Evolutionary conservation across 2,113 vertebrate genomes (phyloP).

Genomic region (Onychostoma macrolepis): DNA sequence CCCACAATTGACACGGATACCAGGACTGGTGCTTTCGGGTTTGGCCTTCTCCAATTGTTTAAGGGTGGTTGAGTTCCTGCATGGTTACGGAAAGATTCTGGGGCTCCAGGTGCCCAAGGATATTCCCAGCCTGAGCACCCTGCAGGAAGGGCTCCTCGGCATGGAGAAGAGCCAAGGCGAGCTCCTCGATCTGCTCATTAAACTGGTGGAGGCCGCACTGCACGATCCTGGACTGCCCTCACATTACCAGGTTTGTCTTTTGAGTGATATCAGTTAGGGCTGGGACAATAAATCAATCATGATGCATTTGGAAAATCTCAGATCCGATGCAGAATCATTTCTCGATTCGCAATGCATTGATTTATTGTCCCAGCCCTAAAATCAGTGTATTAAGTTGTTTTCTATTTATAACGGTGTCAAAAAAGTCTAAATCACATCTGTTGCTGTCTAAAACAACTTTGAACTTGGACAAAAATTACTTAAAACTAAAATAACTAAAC

Average conservation of each 20-base stretch:
- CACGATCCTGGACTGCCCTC: conserved; percentile 88
- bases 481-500: not conserved
- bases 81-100: conserved; percentile 89
- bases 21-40: conserved; percentile 86
- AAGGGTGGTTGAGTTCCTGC: conserved; percentile 89
- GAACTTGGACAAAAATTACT: too few relatives aligned
- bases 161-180: conserved; percentile 81
- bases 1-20: conserved; percentile 85
- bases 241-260: conserved; percentile 83
- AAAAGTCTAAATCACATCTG: too few relatives aligned
- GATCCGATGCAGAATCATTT: too few relatives aligned
- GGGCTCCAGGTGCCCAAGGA: conserved; percentile 87
- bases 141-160: conserved; percentile 93
- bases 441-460: too few relatives aligned
- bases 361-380: too few relatives aligned
- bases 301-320: too few relatives aligned
- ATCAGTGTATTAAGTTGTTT: too few relatives aligned
- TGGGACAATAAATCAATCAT: too few relatives aligned
- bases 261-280: not conserved
- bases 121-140: conserved; percentile 83
- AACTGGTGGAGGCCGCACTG: conserved; percentile 84
- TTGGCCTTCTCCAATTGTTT: conserved; percentile 88
- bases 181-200: conserved; percentile 87
- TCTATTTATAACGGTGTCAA: too few relatives aligned
- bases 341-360: too few relatives aligned